These are phyloP conservation scores for Ophiothrix spiculata DNA, from an alignment of 35 echinoderm and acorn worm species.

Conservation along the genomic window DNA sequence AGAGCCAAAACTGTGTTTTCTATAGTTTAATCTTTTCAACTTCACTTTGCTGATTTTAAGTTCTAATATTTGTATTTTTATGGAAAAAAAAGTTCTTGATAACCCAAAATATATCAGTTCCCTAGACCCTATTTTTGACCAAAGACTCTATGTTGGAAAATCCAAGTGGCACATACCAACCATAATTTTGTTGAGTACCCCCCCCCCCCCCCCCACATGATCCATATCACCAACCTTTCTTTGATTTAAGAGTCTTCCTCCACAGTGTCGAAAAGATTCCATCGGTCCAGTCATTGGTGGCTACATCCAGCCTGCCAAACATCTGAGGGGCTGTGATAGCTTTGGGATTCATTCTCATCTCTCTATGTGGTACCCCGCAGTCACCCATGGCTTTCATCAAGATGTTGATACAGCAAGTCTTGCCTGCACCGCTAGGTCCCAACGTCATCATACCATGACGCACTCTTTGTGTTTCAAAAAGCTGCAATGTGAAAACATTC, in stretches of 20 bases:
- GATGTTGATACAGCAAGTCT: conserved; percentile 87
- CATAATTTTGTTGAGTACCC: too few relatives aligned
- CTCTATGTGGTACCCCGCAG: conserved; percentile 79
- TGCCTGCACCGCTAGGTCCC: conserved; percentile 88
- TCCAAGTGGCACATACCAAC: too few relatives aligned
- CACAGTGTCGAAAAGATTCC: conserved; percentile 96
- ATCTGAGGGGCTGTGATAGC: conserved; percentile 97
- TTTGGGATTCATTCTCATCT: conserved; percentile 95
- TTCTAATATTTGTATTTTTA: too few relatives aligned
- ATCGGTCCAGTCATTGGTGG: conserved; percentile 98
- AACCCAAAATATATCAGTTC: too few relatives aligned
- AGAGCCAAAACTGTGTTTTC: too few relatives aligned
- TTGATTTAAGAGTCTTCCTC: conserved; percentile 90
- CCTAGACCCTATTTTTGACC: too few relatives aligned
- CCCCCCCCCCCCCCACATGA: too few relatives aligned
- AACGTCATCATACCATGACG: conserved; percentile 97
- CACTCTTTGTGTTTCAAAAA: conserved; percentile 91
- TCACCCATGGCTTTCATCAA: conserved; percentile 99
- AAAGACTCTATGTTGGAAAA: too few relatives aligned
- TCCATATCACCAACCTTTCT: too few relatives aligned
- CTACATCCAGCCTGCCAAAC: conserved; percentile 93
- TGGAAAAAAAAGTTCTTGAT: too few relatives aligned
- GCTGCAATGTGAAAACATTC: conserved; percentile 20
- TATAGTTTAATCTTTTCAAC: too few relatives aligned
- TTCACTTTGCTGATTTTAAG: too few relatives aligned